These are phyloP conservation scores for Atethmia centrago DNA, from an alignment of 2,888 invertebrate species.

Conservation along the genomic window DNA sequence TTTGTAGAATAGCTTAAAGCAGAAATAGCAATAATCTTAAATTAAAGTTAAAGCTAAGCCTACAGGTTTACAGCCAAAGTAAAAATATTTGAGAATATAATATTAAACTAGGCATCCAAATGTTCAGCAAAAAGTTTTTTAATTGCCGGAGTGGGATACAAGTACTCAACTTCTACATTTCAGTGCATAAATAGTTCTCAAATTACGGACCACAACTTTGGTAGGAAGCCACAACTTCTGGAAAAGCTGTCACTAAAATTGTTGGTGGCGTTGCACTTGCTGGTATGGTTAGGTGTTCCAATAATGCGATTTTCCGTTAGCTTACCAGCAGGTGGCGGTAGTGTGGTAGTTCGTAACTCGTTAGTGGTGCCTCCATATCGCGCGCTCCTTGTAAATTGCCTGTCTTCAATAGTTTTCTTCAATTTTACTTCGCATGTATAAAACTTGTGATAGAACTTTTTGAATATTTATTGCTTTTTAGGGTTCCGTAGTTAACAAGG, in stretches of 20 bases:
- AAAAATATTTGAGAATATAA: not conserved
- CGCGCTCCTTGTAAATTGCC: conserved; percentile 66
- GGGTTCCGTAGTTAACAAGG: conserved; percentile 3
- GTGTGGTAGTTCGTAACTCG: conserved; percentile 71
- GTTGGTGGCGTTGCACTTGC: conserved; percentile 45
- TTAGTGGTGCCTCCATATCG: conserved; percentile 67
- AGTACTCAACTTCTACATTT: conserved; percentile 10
- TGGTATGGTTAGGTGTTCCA: conserved; percentile 62
- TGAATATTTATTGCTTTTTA: conserved; percentile 43
- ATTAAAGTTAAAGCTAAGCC: too few relatives aligned
- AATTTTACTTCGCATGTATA: conserved; percentile 43
- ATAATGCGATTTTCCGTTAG: conserved; percentile 73
- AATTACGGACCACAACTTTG: conserved; percentile 47
- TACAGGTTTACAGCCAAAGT: too few relatives aligned
- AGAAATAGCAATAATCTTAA: too few relatives aligned
- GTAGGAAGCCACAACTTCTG: conserved; percentile 19
- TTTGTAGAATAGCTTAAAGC: not conserved
- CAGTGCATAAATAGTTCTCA: conserved; percentile 35
- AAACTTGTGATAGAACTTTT: conserved; percentile 33
- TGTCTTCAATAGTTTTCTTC: conserved; percentile 66
- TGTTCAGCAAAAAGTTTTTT: not conserved
- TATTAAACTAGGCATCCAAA: not conserved
- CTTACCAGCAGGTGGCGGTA: conserved; percentile 68
- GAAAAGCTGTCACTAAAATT: conserved; percentile 53
- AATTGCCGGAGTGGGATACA: conserved; percentile 8